Conservation (phyloP, 2,888 invertebrate species). For the Clivina fossor region DNA sequence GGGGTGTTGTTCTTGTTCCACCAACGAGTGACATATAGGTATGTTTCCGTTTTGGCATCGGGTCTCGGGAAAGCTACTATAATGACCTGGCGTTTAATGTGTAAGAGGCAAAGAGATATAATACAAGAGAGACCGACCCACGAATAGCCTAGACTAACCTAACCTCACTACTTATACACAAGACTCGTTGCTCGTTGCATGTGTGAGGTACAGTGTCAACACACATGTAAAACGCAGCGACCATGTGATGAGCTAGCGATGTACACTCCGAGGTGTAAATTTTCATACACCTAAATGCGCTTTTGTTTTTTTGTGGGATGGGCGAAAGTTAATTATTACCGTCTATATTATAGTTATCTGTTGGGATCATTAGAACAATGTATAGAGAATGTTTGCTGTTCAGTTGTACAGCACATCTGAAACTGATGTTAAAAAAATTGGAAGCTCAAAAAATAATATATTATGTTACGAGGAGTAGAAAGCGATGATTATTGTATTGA, state of each 20-base stretch:
- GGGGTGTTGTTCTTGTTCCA: conserved; percentile 8
- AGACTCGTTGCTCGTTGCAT: conserved; percentile 16
- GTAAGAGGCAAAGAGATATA: conserved; percentile 22
- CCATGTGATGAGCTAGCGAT: conserved; percentile 28
- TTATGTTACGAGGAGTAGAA: no score
- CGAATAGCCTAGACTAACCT: conserved; percentile 19
- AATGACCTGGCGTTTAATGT: conserved; percentile 32
- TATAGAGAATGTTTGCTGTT: conserved; percentile 10
- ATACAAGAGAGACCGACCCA: conserved; percentile 15
- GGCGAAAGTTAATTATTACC: conserved; percentile 7
- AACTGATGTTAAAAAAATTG: no score
- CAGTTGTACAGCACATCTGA: no score
- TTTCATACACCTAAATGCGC: neutral
- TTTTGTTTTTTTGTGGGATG: conserved; percentile 9
- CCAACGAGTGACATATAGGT: conserved; percentile 32
- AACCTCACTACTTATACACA: conserved; percentile 31
- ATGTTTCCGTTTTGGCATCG: conserved; percentile 31
- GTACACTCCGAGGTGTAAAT: conserved; percentile 26
- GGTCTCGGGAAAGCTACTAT: conserved; percentile 30
- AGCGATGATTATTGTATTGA: no score
- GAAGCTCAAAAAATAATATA: no score
- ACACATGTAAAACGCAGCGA: conserved; percentile 29
- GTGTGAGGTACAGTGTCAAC: conserved; percentile 34
- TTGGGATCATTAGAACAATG: conserved; percentile 17
- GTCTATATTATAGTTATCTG: conserved; percentile 18